Conservation (phyloP, 2,888 invertebrate species). For the Drosophila barbarae region DNA sequence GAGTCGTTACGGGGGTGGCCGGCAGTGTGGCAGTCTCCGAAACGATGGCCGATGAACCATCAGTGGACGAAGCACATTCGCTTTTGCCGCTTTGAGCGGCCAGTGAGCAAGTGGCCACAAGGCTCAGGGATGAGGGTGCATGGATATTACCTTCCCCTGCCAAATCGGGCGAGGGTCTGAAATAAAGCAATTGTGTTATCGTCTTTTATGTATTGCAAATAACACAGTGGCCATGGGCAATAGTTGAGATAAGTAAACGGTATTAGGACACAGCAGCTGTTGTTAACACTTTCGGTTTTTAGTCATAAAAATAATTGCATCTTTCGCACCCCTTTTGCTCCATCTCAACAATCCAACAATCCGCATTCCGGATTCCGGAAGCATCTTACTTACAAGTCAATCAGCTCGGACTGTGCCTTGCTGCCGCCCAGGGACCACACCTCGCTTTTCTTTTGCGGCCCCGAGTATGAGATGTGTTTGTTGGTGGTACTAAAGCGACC, state of each 20-base stretch:
- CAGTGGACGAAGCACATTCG: slow-evolving; percentile 22
- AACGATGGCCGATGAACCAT: slow-evolving; percentile 33
- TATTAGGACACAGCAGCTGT: slow-evolving; percentile 6
- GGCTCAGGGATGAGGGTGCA: slow-evolving; percentile 51
- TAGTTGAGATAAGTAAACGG: slow-evolving; percentile 11
- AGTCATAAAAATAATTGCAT: neutral
- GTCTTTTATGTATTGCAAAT: neutral
- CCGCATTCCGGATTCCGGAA: no score
- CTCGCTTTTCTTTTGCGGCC: slow-evolving; percentile 75
- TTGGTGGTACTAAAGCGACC: slow-evolving; percentile 75
- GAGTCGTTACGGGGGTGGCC: slow-evolving; percentile 46
- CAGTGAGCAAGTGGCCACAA: slow-evolving; percentile 57
- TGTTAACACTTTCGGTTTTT: slow-evolving; percentile 3
- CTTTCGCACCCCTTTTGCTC: neutral
- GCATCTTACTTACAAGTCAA: slow-evolving; percentile 74
- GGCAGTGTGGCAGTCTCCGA: slow-evolving; percentile 51
- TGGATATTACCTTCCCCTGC: neutral
- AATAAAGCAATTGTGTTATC: neutral
- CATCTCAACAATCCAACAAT: neutral
- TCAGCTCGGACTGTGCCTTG: slow-evolving; percentile 71
- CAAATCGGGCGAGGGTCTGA: slow-evolving; percentile 13
- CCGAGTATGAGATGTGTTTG: slow-evolving; percentile 68
- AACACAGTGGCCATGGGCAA: neutral
- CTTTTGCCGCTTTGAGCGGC: slow-evolving; percentile 36
- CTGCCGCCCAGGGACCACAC: slow-evolving; percentile 79